A percentile compares a stretch with the other conserved stretches of the same genome.
Evolutionary conservation across 2,888 invertebrate genomes (phyloP).

Genomic region (Cabera pusaria): DNA sequence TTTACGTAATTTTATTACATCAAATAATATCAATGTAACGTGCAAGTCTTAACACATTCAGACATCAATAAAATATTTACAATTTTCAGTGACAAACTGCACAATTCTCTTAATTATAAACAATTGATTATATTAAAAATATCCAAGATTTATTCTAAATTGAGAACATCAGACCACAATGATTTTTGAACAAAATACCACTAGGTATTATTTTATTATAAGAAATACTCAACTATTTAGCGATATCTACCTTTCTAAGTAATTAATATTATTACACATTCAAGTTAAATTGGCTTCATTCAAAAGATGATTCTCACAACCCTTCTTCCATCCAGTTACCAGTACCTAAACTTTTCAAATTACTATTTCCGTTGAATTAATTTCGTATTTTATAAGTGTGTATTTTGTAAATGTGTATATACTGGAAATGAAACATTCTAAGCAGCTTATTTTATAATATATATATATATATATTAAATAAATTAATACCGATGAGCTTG

Average conservation of each 20-base stretch:
- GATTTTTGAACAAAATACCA: conserved; percentile 9
- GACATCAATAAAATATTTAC: conserved; percentile 17
- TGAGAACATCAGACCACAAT: conserved; percentile 23
- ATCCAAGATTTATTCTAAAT: conserved; percentile 18
- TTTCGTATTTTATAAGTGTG: too few relatives aligned
- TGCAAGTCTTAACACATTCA: conserved; percentile 39
- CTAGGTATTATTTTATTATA: too few relatives aligned
- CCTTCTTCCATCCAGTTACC: conserved; percentile 1
- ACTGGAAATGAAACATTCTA: too few relatives aligned
- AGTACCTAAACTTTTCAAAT: too few relatives aligned
- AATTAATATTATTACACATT: background rate
- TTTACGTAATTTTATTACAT: conserved; percentile 58
- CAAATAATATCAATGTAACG: conserved; percentile 67
- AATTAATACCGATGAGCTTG: too few relatives aligned
- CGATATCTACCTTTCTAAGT: too few relatives aligned
- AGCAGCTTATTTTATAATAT: too few relatives aligned
- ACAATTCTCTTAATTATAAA: conserved; percentile 4
- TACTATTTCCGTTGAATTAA: too few relatives aligned
- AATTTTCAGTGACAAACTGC: conserved; percentile 12
- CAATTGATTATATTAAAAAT: conserved; percentile 12
- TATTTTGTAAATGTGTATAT: too few relatives aligned
- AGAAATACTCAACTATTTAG: too few relatives aligned
- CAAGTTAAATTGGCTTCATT: conserved; percentile 6
- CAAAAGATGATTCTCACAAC: too few relatives aligned
- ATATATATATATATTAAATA: too few relatives aligned